Base-by-base conservation (phyloP, 2,888 invertebrate genomes). In the Gasteruption jaculator region DNA sequence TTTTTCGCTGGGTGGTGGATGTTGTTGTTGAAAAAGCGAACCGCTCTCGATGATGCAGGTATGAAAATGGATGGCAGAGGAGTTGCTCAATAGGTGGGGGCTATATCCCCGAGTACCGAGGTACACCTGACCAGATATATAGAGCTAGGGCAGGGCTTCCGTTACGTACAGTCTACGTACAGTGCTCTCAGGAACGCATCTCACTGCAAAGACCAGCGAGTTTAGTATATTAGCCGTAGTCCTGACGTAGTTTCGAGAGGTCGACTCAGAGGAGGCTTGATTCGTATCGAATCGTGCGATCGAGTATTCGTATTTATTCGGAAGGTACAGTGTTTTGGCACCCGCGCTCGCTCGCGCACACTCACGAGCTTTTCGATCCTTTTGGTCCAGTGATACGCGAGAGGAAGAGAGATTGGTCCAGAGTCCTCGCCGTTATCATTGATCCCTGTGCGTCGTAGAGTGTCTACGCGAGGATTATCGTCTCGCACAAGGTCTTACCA, bases 81-180 rank as follows among this genome's bases (percentile, higher is more conserved):
- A 49, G 39, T 34, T 39, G 41, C 35, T 20, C 27, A 25, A 19
- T 21, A 46, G 53, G 63, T 57, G 65, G 66, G 68, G 65, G 58
- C 49, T 57, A 61, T 64, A 63, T 61, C 61, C 63, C 65, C 59
- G 60, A 56, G 63, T 59, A 64, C 61, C 60, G 65, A 57, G 63
- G 65, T 67, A 65, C 61, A 68, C 63, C 65, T 66, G 69, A 65
- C 67, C 65, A 70, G 70, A 69, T 70, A 71, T 70, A 71, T 71
- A 71, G 71, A 71, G 71, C 71, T 71, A 68, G 69, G 69, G 68
- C 70, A 68, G 64, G 69, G 64, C 67, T 69, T 66, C 66, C 65
- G 68, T 65, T 67, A 68, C 68, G 62, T 67, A 70, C 70, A 71
- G 71, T 71, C 67, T 60, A 60, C 67, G 61, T 65, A 67, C 63